phyloP scores from a whole-genome alignment of 2,113 vertebrate species.

The Vanacampus margaritifer region DNA sequence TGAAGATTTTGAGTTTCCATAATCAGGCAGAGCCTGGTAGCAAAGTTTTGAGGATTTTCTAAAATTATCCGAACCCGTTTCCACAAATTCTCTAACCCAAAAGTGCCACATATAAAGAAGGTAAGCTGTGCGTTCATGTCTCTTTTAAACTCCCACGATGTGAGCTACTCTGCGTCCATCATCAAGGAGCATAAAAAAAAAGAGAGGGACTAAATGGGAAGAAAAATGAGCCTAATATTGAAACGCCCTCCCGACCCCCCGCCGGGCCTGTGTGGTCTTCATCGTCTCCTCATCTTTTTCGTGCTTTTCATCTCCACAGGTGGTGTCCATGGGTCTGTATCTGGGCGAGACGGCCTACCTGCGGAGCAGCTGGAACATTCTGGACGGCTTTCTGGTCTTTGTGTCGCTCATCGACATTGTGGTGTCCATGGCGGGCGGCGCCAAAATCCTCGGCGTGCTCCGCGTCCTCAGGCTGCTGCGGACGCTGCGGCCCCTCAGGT shows the following conservation, averaged over 20 bases:
- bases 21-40: too few relatives aligned
- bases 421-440: slow-evolving; percentile 68
- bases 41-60: too few relatives aligned
- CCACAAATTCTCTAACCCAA: background rate
- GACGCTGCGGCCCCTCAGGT: slow-evolving; percentile 76
- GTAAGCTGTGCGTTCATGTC: background rate
- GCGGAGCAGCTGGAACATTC: slow-evolving; percentile 69
- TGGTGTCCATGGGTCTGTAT: slow-evolving; percentile 67
- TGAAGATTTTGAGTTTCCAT: too few relatives aligned
- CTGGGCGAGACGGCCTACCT: slow-evolving; percentile 63
- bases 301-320: slow-evolving; percentile 31
- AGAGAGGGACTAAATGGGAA: background rate
- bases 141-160: background rate
- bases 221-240: background rate
- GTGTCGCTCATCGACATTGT: slow-evolving; percentile 67
- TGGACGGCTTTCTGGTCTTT: slow-evolving; percentile 68
- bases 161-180: background rate
- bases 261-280: background rate
- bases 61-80: too few relatives aligned
- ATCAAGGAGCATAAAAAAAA: background rate
- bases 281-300: background rate
- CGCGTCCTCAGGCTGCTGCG: slow-evolving; percentile 65
- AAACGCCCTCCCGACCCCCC: too few relatives aligned
- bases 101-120: background rate
- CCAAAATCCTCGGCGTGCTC: slow-evolving; percentile 69